Conservation (phyloP, 1,140 invertebrate genomes). For the Drosophila ercepeae region DNA sequence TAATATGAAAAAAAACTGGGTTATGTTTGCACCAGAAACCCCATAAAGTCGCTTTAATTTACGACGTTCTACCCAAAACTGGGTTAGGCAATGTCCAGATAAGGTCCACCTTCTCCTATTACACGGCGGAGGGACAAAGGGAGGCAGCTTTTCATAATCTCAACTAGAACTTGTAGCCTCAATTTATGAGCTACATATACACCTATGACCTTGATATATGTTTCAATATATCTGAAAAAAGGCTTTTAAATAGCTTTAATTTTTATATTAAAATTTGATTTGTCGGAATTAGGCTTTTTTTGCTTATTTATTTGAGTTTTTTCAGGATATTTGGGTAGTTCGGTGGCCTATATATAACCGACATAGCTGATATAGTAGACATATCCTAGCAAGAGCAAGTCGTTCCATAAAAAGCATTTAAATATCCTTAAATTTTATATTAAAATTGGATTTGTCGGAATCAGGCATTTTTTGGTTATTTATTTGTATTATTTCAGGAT, state of each 20-base stretch:
- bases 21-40: constrained; percentile 55
- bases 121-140: background rate
- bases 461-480: constrained; percentile 19
- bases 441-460: constrained; percentile 30
- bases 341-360: constrained; percentile 14
- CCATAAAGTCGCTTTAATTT: constrained; percentile 58
- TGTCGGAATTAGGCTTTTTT: too few relatives aligned
- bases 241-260: background rate
- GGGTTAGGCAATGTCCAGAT: constrained; percentile 61
- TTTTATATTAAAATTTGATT: constrained; percentile 22
- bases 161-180: background rate
- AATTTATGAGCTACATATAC: background rate
- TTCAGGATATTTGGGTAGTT: constrained; percentile 14
- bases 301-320: constrained; percentile 20
- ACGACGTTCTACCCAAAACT: constrained; percentile 51
- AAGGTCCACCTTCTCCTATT: constrained; percentile 20
- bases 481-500: constrained; percentile 19
- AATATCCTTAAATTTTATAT: background rate
- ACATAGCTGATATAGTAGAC: too few relatives aligned
- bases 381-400: constrained; percentile 18
- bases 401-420: too few relatives aligned
- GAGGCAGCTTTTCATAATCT: constrained; percentile 22
- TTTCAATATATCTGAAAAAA: too few relatives aligned
- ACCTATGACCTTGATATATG: constrained; percentile 33
- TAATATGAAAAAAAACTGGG: constrained; percentile 45